These are phyloP conservation scores for Serripes groenlandicus DNA, from an alignment of 2,888 invertebrate genomes.

Conservation along the genomic window DNA sequence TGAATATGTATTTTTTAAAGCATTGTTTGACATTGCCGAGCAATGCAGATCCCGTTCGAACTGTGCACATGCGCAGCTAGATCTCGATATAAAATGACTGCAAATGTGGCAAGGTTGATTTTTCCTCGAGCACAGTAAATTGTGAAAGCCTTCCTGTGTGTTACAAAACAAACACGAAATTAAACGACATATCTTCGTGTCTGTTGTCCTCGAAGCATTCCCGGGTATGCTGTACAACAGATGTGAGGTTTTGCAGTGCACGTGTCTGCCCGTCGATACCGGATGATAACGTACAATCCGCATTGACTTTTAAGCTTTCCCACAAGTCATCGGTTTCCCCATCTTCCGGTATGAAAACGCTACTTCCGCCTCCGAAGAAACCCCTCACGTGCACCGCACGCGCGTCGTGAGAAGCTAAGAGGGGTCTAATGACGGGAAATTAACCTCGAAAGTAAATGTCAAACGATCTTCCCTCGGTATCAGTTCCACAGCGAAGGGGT, in stretches of 20 bases:
- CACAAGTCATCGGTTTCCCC: constrained; percentile 23
- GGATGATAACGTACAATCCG: constrained; percentile 24
- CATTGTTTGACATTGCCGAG: too few species aligned
- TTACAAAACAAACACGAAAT: too few species aligned
- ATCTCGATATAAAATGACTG: too few species aligned
- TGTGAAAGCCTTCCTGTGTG: too few species aligned
- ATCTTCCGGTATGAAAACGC: constrained; percentile 41
- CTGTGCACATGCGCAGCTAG: too few species aligned
- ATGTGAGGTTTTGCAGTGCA: constrained; percentile 22
- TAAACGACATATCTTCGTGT: too few species aligned
- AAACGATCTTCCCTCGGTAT: constrained; percentile 20
- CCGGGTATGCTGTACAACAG: constrained; percentile 14
- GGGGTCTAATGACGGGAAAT: constrained; percentile 32
- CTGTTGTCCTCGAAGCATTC: not conserved
- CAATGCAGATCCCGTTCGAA: too few species aligned
- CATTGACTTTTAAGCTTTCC: constrained; percentile 28
- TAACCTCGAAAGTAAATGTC: constrained; percentile 24
- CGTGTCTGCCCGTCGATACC: constrained; percentile 17
- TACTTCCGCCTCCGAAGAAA: constrained; percentile 46
- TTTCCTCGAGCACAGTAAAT: too few species aligned
- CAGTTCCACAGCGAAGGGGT: constrained; percentile 22
- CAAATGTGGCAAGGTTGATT: too few species aligned
- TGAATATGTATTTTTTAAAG: too few species aligned
- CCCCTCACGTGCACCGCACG: constrained; percentile 56
- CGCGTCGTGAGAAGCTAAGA: constrained; percentile 38